Evolutionary conservation across 2,888 invertebrate species (phyloP).

Genomic region (Leucozona laternaria): DNA sequence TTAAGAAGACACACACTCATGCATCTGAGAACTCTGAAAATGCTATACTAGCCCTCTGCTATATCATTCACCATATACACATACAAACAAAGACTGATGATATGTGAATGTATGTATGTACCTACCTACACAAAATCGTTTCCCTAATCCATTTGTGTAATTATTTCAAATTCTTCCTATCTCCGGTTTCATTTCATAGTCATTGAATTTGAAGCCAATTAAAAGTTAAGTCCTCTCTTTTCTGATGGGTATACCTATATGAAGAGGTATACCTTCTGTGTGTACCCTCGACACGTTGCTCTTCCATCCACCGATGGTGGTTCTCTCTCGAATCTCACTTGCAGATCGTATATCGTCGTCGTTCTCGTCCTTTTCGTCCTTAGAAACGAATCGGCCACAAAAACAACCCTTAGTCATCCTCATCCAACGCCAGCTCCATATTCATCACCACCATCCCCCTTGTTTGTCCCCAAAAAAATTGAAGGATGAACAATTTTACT

Average conservation of each 20-base stretch:
- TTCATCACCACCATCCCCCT: not conserved
- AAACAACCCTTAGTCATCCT: conserved; percentile 59
- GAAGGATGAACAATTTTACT: conserved; percentile 46
- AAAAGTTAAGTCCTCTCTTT: conserved; percentile 74
- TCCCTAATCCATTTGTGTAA: conserved; percentile 76
- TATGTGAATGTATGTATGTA: not conserved
- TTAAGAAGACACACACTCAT: conserved; percentile 38
- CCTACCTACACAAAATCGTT: conserved; percentile 52
- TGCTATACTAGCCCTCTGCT: not conserved
- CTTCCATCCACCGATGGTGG: conserved; percentile 26
- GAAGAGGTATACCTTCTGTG: not conserved
- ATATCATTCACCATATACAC: conserved; percentile 7
- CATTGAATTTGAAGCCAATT: conserved; percentile 76
- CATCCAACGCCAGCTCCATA: conserved; percentile 6
- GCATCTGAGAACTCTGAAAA: conserved; percentile 21
- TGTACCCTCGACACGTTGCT: not conserved
- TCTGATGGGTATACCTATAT: not conserved
- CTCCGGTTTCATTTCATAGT: conserved; percentile 76
- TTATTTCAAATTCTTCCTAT: conserved; percentile 76
- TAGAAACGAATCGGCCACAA: conserved; percentile 59
- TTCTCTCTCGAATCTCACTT: conserved; percentile 57
- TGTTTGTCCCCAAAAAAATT: conserved; percentile 11
- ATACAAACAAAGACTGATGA: not conserved
- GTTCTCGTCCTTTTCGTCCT: conserved; percentile 25
- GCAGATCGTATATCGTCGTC: conserved; percentile 41